A percentile compares a stretch with the other conserved stretches of the same genome.
Conservation (phyloP, 2,113 vertebrate genomes). For the Anoplopoma fimbria region DNA sequence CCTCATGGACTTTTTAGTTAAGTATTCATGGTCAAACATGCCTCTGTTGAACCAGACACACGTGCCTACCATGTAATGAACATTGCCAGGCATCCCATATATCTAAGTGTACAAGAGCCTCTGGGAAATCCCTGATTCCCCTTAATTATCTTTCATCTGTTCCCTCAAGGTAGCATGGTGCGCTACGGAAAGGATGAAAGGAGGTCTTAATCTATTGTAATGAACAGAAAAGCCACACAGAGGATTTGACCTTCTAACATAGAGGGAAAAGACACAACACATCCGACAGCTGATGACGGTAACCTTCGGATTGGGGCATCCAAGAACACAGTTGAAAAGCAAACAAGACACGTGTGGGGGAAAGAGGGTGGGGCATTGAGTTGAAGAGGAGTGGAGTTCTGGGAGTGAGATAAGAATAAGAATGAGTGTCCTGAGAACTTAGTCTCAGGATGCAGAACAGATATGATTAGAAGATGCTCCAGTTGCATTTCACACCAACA, state of each 20-base stretch:
- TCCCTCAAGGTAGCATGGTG: conserved; percentile 19
- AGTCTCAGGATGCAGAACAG: conserved; percentile 24
- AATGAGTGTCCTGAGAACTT: conserved; percentile 15
- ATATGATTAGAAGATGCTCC: conserved; percentile 39
- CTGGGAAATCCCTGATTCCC: conserved; percentile 60
- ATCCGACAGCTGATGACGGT: conserved; percentile 49
- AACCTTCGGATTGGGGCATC: conserved; percentile 26
- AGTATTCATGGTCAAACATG: not conserved
- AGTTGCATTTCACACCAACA: not conserved
- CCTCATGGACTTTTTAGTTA: not conserved
- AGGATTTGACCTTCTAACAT: conserved; percentile 54
- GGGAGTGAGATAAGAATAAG: conserved; percentile 40
- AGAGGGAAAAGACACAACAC: conserved; percentile 12
- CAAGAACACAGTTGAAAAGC: conserved; percentile 8
- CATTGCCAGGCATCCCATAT: conserved; percentile 23
- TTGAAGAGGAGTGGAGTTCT: conserved; percentile 36
- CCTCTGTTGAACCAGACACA: conserved; percentile 7
- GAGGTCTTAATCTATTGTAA: conserved; percentile 42
- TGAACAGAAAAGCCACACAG: conserved; percentile 42
- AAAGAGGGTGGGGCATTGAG: not conserved
- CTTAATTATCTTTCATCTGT: conserved; percentile 52
- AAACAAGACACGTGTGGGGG: conserved; percentile 4
- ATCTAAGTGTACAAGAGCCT: conserved; percentile 26
- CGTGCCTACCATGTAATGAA: conserved; percentile 40
- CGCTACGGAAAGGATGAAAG: conserved; percentile 41